phyloP scores from a whole-genome alignment of 2,888 invertebrate species.

The Philereme vetulata region DNA sequence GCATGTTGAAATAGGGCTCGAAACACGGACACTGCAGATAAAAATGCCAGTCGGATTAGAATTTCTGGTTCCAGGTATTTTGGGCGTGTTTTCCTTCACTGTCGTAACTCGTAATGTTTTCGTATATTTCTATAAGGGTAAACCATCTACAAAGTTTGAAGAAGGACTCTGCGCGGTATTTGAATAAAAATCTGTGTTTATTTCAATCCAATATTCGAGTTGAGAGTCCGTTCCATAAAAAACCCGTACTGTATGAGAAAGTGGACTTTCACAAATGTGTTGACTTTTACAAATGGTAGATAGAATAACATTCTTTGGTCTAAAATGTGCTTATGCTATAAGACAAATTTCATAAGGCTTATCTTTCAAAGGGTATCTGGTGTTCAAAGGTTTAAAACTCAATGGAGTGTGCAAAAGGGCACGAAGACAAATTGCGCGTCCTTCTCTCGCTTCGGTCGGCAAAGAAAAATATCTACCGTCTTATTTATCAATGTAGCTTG shows the following conservation, averaged over 20 bases:
- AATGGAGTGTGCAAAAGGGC: conserved; percentile 5
- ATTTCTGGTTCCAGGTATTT: not conserved
- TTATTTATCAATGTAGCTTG: too few species aligned
- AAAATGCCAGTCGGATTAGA: not conserved
- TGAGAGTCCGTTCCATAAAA: too few species aligned
- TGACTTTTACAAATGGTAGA: not conserved
- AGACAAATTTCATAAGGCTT: not conserved
- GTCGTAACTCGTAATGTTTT: not conserved
- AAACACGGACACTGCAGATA: not conserved
- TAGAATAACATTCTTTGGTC: too few species aligned
- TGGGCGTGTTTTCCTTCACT: not conserved
- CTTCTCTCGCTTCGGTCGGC: not conserved
- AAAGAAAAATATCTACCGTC: not conserved
- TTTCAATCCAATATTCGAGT: too few species aligned
- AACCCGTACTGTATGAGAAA: too few species aligned
- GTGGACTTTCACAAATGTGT: too few species aligned
- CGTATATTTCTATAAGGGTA: too few species aligned
- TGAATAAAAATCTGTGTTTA: too few species aligned
- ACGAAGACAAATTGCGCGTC: conserved; percentile 3
- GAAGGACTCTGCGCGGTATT: too few species aligned
- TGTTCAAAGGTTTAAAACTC: conserved; percentile 10
- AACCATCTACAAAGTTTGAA: too few species aligned
- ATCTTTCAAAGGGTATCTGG: conserved; percentile 5
- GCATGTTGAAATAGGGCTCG: too few species aligned
- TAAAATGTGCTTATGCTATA: not conserved